Evolutionary conservation across 2,888 invertebrate species (phyloP).

Genomic region (Coleophora deauratella): DNA sequence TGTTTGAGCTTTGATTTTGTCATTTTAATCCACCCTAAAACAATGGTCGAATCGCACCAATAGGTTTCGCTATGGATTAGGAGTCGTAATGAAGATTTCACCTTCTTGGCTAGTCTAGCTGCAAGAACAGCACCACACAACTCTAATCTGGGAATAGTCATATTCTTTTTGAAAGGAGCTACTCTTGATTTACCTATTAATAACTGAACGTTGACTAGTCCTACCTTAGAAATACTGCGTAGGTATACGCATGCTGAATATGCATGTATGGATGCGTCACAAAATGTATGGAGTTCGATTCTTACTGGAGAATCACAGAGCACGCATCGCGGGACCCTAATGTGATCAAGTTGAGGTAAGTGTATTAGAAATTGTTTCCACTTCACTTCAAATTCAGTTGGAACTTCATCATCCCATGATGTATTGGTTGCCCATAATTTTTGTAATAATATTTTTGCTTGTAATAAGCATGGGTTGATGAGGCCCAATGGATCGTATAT

Average conservation of each 20-base stretch:
- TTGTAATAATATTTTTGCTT: conserved; percentile 10
- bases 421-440: conserved; percentile 7
- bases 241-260: conserved; percentile 11
- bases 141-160: conserved; percentile 12
- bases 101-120: conserved; percentile 3
- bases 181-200: conserved; percentile 9
- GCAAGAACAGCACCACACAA: conserved; percentile 5
- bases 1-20: conserved; percentile 5
- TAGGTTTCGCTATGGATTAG: neutral
- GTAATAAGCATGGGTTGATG: conserved; percentile 4
- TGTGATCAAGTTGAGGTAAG: conserved; percentile 4
- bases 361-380: conserved; percentile 2
- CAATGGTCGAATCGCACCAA: conserved; percentile 13
- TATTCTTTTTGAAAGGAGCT: conserved; percentile 10
- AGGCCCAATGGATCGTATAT: conserved; percentile 13
- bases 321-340: conserved; percentile 5
- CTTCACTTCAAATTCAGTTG: neutral
- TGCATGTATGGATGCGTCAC: conserved; percentile 8
- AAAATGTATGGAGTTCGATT: conserved; percentile 9
- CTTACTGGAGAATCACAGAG: neutral
- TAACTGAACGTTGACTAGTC: conserved; percentile 2
- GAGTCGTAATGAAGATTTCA: conserved; percentile 2
- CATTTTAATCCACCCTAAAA: conserved; percentile 8
- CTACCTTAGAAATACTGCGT: no score
- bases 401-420: conserved; percentile 9